Evolutionary conservation across 2,797 vertebrate genomes (phyloP).

Genomic region (Tokudaia tokunoshimensis): DNA sequence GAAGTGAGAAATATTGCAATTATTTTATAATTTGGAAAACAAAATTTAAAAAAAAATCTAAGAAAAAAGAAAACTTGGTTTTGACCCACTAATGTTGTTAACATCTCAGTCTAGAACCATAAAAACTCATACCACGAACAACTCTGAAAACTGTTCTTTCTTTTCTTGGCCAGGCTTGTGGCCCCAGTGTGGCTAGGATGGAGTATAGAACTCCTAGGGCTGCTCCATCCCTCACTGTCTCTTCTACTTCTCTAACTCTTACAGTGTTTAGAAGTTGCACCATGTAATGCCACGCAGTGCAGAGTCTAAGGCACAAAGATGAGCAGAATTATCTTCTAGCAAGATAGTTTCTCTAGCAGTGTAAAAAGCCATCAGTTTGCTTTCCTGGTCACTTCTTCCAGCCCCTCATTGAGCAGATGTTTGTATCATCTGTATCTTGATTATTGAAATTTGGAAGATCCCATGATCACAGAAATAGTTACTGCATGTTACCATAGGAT

Average conservation of each 20-base stretch:
- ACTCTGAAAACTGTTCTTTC: neutral
- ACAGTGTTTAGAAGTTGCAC: neutral
- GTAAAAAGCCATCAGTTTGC: neutral
- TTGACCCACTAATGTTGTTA: neutral
- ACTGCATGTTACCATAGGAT: neutral
- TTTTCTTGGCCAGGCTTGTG: neutral
- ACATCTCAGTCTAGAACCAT: neutral
- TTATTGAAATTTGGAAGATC: conserved; percentile 28
- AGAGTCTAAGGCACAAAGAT: no score
- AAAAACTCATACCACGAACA: neutral
- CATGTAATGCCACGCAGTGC: neutral
- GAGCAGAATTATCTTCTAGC: neutral
- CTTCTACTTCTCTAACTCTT: neutral
- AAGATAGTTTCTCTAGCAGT: neutral
- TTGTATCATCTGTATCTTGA: neutral
- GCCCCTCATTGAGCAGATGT: neutral
- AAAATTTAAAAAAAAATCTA: neutral
- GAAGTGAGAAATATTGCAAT: neutral
- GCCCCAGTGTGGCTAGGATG: fast-evolving
- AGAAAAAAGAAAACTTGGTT: neutral
- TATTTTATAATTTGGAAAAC: neutral
- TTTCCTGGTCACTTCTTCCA: neutral
- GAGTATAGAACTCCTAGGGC: neutral
- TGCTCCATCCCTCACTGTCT: no score
- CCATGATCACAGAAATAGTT: conserved; percentile 11